A percentile compares a stretch with the other conserved stretches of the same genome.
Conservation (phyloP, 2,113 vertebrate genomes). For the Riparia riparia region DNA sequence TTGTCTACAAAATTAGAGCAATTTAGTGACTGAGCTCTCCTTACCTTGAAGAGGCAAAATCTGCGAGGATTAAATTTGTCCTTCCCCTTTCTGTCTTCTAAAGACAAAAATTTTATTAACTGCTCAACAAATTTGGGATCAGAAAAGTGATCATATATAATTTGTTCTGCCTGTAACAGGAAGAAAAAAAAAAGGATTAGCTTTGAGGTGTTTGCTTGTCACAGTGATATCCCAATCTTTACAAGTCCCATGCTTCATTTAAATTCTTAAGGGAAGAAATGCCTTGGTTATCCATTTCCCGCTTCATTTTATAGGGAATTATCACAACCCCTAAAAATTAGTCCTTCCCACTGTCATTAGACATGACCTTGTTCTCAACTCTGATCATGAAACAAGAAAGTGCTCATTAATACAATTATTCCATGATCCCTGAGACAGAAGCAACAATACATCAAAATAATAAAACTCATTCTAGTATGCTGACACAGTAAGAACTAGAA, state of each 20-base stretch:
- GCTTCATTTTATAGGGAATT: neutral
- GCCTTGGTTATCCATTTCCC: neutral
- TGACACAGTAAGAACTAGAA: neutral
- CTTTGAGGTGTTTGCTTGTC: neutral
- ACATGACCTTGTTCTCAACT: neutral
- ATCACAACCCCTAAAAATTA: neutral
- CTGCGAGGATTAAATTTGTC: slow-evolving; percentile 97
- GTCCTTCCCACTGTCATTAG: neutral
- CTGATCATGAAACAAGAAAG: neutral
- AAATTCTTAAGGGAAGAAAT: neutral
- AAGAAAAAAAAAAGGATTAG: neutral
- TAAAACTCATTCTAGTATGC: neutral
- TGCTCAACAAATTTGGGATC: slow-evolving; percentile 92
- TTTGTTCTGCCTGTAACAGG: slow-evolving; percentile 86
- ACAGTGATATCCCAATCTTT: neutral
- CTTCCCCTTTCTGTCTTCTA: slow-evolving; percentile 98
- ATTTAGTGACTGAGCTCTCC: neutral
- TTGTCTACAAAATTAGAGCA: neutral
- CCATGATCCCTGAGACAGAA: neutral
- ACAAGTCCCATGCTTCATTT: neutral
- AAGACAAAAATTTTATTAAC: slow-evolving; percentile 94
- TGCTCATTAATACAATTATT: neutral
- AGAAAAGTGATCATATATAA: slow-evolving; percentile 95
- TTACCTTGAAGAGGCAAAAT: slow-evolving; percentile 98
- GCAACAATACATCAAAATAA: neutral